phyloP scores from a whole-genome alignment of 92 coral and sea anemone genomes.

The Meandrina meandrites region DNA sequence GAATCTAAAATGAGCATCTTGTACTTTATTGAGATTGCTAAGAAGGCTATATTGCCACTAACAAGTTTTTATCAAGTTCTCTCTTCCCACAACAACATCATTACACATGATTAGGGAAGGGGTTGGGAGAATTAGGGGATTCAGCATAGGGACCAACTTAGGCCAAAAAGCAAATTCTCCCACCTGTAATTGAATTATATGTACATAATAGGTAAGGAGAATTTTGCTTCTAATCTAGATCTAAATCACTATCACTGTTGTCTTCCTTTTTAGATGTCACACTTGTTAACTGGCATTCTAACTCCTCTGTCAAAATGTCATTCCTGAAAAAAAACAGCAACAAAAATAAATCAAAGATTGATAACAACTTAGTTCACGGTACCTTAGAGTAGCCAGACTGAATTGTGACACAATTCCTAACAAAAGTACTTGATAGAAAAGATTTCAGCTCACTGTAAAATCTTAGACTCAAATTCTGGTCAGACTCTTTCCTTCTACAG shows the following conservation, averaged over 20 bases:
- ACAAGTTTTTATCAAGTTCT: neutral
- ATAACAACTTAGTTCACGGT: neutral
- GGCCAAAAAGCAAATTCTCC: neutral
- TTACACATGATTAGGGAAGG: neutral
- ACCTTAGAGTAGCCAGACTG: neutral
- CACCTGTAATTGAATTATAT: neutral
- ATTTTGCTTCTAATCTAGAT: conserved; percentile 33
- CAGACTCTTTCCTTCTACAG: too few relatives aligned
- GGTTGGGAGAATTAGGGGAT: neutral
- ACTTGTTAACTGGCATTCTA: conserved; percentile 47
- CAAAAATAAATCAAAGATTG: too few relatives aligned
- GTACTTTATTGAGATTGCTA: too few relatives aligned
- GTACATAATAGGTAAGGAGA: neutral
- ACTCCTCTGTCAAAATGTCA: conserved; percentile 74
- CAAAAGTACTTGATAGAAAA: neutral
- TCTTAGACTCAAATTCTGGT: too few relatives aligned
- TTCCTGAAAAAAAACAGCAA: conserved; percentile 50
- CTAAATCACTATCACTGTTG: conserved; percentile 71
- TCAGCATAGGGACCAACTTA: neutral
- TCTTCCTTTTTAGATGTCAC: conserved; percentile 32
- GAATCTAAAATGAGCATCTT: too few relatives aligned
- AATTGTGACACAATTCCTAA: neutral
- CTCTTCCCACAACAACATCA: neutral
- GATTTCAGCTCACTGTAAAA: neutral
- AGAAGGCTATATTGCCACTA: too few relatives aligned